Conservation (phyloP, 2,797 vertebrate genomes). For the Sebastes kiyomatsui region DNA sequence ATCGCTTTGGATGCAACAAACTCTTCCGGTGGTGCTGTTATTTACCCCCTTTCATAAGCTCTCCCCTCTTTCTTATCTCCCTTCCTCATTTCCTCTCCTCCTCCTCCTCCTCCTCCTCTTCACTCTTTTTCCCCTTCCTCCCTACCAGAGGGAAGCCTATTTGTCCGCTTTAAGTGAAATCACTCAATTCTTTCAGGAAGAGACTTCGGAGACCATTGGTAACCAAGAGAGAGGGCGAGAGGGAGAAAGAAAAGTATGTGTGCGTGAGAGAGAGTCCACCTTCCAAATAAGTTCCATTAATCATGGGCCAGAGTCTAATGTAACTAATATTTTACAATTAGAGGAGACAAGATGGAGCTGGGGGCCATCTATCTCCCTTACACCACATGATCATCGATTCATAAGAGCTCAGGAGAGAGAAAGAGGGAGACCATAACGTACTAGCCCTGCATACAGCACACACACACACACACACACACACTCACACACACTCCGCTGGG, state of each 20-base stretch:
- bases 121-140: conserved; percentile 36
- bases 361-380: conserved; percentile 99
- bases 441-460: conserved; percentile 65
- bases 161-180: conserved; percentile 98
- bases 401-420: conserved; percentile 94
- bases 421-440: conserved; percentile 45
- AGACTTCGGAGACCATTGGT: conserved; percentile 88
- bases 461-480: conserved; percentile 31
- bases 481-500: conserved; percentile 7
- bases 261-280: conserved; percentile 88
- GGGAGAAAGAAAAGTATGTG: conserved; percentile 57
- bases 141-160: conserved; percentile 88
- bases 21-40: conserved; percentile 42
- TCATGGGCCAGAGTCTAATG: conserved; percentile 99
- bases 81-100: conserved; percentile 14
- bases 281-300: conserved; percentile 99
- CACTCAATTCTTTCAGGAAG: conserved; percentile 96
- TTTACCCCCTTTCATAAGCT: conserved; percentile 49
- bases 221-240: conserved; percentile 36
- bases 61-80: conserved; percentile 37
- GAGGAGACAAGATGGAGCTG: conserved; percentile 99
- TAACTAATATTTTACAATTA: conserved; percentile 99
- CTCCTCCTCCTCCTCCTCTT: conserved; percentile 39
- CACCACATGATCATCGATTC: conserved; percentile 99
- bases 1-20: conserved; percentile 48